phyloP scores from a whole-genome alignment of 2,888 invertebrate species.

The Parnassius mnemosyne region DNA sequence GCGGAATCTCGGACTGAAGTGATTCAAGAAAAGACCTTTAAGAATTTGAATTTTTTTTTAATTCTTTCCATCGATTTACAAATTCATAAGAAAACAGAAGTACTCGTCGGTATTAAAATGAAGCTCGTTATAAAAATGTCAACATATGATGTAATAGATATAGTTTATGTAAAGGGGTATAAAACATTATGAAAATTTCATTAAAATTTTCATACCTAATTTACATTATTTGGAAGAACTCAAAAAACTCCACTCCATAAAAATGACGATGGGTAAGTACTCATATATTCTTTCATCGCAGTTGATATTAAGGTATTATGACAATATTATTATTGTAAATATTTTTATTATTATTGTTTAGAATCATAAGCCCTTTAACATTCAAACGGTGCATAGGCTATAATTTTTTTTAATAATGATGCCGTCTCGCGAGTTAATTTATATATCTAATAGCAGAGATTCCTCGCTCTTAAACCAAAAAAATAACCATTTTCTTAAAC shows the following conservation, averaged over 20 bases:
- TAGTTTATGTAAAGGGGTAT: conserved; percentile 17
- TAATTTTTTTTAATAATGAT: no score
- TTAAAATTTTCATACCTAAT: conserved; percentile 46
- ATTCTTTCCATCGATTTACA: conserved; percentile 43
- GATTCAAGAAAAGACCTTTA: background rate
- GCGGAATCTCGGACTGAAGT: background rate
- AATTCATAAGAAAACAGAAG: conserved; percentile 12
- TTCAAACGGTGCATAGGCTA: no score
- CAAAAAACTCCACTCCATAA: conserved; percentile 28
- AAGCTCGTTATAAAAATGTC: conserved; percentile 13
- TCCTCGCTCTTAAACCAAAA: no score
- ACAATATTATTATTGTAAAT: no score
- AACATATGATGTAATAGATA: conserved; percentile 3
- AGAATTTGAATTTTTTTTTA: conserved; percentile 7
- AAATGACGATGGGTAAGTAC: conserved; percentile 66
- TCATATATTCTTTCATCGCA: no score
- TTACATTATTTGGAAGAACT: conserved; percentile 11
- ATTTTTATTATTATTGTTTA: no score
- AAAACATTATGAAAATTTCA: conserved; percentile 56
- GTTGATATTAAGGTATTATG: no score
- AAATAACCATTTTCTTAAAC: no score
- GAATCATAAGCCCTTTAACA: no score
- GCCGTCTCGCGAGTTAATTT: no score
- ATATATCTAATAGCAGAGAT: no score
- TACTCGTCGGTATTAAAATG: conserved; percentile 12